Base-by-base conservation (phyloP, 64 coral and sea anemone genomes). In the Orbicella faveolata region DNA sequence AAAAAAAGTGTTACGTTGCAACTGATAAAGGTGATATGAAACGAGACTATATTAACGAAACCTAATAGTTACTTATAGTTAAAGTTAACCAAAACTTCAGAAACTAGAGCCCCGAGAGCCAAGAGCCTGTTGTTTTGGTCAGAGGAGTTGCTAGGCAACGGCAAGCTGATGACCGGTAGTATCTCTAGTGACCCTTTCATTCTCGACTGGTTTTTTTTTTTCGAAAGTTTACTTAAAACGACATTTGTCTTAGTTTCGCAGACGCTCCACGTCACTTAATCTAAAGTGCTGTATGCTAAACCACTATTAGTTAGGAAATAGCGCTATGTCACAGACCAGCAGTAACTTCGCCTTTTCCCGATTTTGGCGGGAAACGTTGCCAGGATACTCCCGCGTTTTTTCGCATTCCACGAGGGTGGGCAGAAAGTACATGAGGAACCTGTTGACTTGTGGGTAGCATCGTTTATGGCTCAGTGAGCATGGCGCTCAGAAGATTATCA, bases 351-450 rank as follows among this genome's bases (percentile, higher is more conserved):
- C 33, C 20, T 59, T 61, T 16, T 72, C 9, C 12, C 33, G 30
- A 16, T 73, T 72, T 73, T 85, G 64, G 82, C 37, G 63, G 82
- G 82, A 84, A 84, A 9, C 9, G 67, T 11, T 10, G 67, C 21
- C 7, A 70, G 67, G 67, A 10, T 70, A 70, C 21, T 26, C 25
- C 20, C 21, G n/a, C 67, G 67, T 10, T 70, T 70, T 33, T 67
- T 1, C 67, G 67, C 11, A 33, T 70, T 68, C 23, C 65, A n/a
- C 67, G 2, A n/a, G 67, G 25, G 21, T 52, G 17, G 82, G n/a
- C 20, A 23, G 34, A 34, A 26, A 20, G 21, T 70, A 1, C 16
- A 11, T 30, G 23, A 63, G 35, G 55, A 7, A 64, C 59, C 26
- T 7, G 59, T 8, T 1, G 20, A 36, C 20, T 82, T 14, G 19